These are phyloP conservation scores for Acronicta alni DNA, from an alignment of 2,888 invertebrate species.

Conservation along the genomic window DNA sequence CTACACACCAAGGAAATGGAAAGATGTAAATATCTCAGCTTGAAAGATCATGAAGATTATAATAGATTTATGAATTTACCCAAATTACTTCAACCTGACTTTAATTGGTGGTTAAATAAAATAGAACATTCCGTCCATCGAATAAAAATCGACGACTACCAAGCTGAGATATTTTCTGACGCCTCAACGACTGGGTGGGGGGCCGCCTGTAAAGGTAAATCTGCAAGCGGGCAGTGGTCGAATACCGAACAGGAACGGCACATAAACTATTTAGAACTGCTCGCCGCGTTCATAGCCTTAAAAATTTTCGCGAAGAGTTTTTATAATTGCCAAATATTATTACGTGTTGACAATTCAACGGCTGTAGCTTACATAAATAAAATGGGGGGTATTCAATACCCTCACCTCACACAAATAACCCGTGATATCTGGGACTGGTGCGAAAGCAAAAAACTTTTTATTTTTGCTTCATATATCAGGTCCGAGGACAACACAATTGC, in stretches of 20 bases:
- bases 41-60: too few relatives aligned
- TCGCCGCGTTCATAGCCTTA: conserved; percentile 7
- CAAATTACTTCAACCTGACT: background rate
- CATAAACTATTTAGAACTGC: conserved; percentile 27
- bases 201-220: background rate
- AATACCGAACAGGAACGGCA: conserved; percentile 2
- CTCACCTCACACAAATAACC: too few relatives aligned
- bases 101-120: conserved; percentile 4
- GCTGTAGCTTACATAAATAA: too few relatives aligned
- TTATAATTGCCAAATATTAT: too few relatives aligned
- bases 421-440: too few relatives aligned
- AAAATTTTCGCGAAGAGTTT: conserved; percentile 1
- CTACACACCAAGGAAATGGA: conserved; percentile 7
- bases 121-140: background rate
- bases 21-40: conserved; percentile 8
- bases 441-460: too few relatives aligned
- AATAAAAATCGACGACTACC: background rate
- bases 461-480: too few relatives aligned
- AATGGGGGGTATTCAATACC: too few relatives aligned
- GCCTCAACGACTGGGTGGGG: conserved; percentile 18
- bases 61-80: conserved; percentile 6
- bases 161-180: conserved; percentile 2
- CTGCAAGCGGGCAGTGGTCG: conserved; percentile 1
- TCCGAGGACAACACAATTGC: too few relatives aligned
- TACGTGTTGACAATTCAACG: too few relatives aligned